Conservation (phyloP, 2,888 invertebrate species). For the Seira musarum region DNA sequence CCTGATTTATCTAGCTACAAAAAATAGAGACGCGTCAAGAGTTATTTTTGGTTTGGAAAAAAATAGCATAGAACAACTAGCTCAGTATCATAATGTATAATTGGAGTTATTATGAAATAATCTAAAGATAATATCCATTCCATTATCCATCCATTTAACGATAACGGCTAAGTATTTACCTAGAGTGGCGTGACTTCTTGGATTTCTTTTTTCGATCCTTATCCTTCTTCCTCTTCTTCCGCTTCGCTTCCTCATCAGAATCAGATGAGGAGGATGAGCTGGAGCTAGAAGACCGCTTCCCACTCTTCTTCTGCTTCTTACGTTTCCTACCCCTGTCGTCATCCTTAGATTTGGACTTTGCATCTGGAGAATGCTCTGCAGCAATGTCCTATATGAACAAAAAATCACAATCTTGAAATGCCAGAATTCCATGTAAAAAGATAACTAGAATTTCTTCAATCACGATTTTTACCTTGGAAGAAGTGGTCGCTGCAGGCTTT, state of each 20-base stretch:
- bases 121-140: constrained; percentile 44
- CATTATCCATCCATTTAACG: constrained; percentile 45
- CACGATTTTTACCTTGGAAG: neutral
- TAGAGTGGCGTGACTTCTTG: constrained; percentile 67
- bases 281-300: constrained; percentile 59
- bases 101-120: constrained; percentile 32
- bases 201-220: constrained; percentile 68
- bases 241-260: constrained; percentile 64
- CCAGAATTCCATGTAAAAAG: neutral
- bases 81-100: constrained; percentile 38
- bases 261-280: constrained; percentile 63
- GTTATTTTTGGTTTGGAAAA: neutral
- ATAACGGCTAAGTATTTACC: constrained; percentile 59
- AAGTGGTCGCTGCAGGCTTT: constrained; percentile 30
- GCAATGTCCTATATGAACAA: constrained; percentile 27
- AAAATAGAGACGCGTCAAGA: constrained; percentile 8
- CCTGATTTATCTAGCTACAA: neutral
- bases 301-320: constrained; percentile 64
- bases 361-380: constrained; percentile 31
- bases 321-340: constrained; percentile 59
- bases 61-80: neutral
- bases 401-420: neutral
- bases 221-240: constrained; percentile 66
- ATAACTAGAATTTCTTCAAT: neutral
- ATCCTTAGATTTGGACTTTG: constrained; percentile 40